phyloP scores from a whole-genome alignment of 1,140 invertebrate species.

The Halictus rubicundus region DNA sequence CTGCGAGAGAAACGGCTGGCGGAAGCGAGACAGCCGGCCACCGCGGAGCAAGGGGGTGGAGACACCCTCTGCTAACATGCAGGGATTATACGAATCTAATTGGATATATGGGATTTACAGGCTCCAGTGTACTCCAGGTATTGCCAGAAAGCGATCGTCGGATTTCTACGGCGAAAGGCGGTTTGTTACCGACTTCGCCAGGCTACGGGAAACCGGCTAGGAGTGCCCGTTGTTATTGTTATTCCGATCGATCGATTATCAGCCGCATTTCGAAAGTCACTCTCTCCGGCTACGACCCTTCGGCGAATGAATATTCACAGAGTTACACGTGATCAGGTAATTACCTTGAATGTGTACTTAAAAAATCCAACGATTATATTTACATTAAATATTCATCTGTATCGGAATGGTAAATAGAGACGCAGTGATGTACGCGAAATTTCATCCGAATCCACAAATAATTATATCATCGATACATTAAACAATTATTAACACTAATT shows the following conservation, averaged over 20 bases:
- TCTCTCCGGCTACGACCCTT: too few species aligned
- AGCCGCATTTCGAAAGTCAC: too few species aligned
- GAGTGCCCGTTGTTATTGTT: neutral
- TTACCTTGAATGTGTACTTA: too few species aligned
- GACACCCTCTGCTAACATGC: constrained; percentile 69
- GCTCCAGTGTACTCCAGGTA: constrained; percentile 59
- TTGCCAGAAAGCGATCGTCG: constrained; percentile 57
- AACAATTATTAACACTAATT: too few species aligned
- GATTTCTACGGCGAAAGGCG: constrained; percentile 47
- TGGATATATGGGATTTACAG: constrained; percentile 78
- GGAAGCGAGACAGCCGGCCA: constrained; percentile 50
- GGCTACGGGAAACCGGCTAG: neutral
- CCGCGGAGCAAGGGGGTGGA: constrained; percentile 46
- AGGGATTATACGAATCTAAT: constrained; percentile 79
- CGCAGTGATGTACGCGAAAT: too few species aligned
- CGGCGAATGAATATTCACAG: too few species aligned
- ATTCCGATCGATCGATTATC: neutral
- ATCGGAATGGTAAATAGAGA: too few species aligned
- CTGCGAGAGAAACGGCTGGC: constrained; percentile 26
- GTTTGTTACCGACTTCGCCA: constrained; percentile 36
- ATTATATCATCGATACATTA: too few species aligned
- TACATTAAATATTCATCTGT: too few species aligned
- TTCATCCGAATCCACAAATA: too few species aligned
- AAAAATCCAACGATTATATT: too few species aligned
- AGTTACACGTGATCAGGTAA: too few species aligned